phyloP scores from a whole-genome alignment of 2,113 vertebrate genomes.

The Dicentrarchus labrax region DNA sequence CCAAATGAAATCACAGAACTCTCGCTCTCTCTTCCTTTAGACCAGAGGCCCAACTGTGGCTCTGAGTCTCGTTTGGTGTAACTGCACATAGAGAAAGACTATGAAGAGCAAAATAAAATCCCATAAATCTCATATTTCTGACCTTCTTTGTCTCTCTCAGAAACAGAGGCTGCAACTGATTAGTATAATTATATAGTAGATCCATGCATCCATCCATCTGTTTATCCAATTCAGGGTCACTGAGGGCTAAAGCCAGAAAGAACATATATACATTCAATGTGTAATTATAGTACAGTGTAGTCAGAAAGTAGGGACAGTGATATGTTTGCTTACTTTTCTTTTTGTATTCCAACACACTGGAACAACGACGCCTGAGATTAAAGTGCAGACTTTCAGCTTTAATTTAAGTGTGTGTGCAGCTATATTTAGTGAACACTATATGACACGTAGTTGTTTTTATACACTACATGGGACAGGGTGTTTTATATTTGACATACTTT shows the following conservation, averaged over 20 bases:
- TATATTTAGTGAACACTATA: no score
- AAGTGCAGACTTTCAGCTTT: constrained; percentile 14
- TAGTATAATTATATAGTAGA: constrained; percentile 35
- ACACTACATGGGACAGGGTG: no score
- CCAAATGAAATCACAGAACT: constrained; percentile 34
- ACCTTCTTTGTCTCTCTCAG: not conserved
- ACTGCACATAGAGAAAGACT: not conserved
- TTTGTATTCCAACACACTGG: not conserved
- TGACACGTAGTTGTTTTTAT: not conserved
- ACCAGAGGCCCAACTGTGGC: constrained; percentile 23
- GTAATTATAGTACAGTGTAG: not conserved
- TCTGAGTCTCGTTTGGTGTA: constrained; percentile 18
- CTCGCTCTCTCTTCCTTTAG: not conserved
- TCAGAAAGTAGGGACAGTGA: not conserved
- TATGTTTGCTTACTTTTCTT: constrained; percentile 4
- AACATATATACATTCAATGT: not conserved
- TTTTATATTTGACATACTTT: not conserved
- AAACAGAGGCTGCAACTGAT: constrained; percentile 26
- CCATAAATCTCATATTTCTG: constrained; percentile 42
- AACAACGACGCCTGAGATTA: constrained; percentile 16
- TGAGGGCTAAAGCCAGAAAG: constrained; percentile 4
- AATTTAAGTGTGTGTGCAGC: not conserved
- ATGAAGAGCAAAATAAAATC: constrained; percentile 13
- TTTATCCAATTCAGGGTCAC: constrained; percentile 29
- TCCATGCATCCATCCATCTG: constrained; percentile 21